Percentiles rank a stretch among this genome's conserved stretches.
Evolutionary conservation across 2,113 vertebrate genomes (phyloP).

Genomic region (Motacilla tschutschensis): DNA sequence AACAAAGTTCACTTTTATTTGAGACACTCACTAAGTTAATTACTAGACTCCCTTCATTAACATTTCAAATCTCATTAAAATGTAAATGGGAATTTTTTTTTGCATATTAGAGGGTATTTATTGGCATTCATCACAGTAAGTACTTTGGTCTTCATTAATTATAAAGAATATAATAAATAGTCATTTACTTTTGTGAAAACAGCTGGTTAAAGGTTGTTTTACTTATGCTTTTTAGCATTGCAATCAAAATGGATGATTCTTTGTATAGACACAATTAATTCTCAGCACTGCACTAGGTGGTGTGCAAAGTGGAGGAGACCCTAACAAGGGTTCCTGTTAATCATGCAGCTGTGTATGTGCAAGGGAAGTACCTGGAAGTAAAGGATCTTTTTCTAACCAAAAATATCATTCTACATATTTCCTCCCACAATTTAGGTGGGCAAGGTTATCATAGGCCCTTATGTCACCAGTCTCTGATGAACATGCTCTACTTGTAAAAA

Average conservation of each 20-base stretch:
- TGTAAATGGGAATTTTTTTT: slow-evolving; percentile 48
- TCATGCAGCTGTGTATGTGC: background rate
- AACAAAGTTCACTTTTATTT: slow-evolving; percentile 61
- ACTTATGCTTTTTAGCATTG: background rate
- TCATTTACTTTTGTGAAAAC: slow-evolving; percentile 39
- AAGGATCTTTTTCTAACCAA: background rate
- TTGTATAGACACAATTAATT: background rate
- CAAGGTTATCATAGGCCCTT: background rate
- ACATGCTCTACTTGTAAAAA: background rate
- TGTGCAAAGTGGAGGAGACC: background rate
- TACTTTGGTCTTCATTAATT: slow-evolving; percentile 51
- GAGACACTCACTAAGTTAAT: slow-evolving; percentile 44
- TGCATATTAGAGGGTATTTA: slow-evolving; percentile 34
- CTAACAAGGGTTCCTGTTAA: background rate
- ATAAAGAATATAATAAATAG: slow-evolving; percentile 39
- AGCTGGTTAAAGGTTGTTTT: slow-evolving; percentile 43
- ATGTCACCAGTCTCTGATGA: background rate
- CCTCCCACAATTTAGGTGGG: background rate
- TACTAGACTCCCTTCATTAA: slow-evolving; percentile 60
- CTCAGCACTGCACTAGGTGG: background rate
- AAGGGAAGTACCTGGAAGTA: background rate
- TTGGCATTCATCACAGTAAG: slow-evolving; percentile 42
- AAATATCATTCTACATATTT: background rate
- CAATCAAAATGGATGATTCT: slow-evolving; percentile 16
- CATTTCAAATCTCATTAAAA: slow-evolving; percentile 70